Evolutionary conservation across 2,888 invertebrate genomes (phyloP).

Genomic region (Chalcosyrphus nemorum): DNA sequence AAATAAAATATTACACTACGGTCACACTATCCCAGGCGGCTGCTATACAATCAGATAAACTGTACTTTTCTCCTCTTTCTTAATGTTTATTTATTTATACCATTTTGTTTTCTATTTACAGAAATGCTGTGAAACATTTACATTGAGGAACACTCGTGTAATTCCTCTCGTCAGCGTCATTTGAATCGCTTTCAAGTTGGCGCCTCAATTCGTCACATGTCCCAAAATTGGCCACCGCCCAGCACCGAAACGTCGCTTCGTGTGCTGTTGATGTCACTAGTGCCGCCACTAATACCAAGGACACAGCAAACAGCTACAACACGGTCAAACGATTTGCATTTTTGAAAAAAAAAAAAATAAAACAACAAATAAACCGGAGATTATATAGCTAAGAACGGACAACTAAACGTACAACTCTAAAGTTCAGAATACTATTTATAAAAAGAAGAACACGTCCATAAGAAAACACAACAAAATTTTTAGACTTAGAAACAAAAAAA

Average conservation of each 20-base stretch:
- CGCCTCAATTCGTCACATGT: conserved; percentile 70
- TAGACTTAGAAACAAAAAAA: conserved; percentile 37
- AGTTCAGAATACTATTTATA: conserved; percentile 36
- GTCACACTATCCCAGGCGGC: too few species aligned
- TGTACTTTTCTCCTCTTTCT: too few species aligned
- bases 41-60: too few species aligned
- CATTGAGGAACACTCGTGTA: conserved; percentile 32
- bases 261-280: conserved; percentile 65
- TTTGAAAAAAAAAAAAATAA: conserved; percentile 38
- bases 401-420: conserved; percentile 40
- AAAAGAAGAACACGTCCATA: conserved; percentile 50
- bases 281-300: conserved; percentile 30
- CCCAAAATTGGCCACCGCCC: conserved; percentile 68
- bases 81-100: background rate
- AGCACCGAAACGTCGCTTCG: conserved; percentile 69
- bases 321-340: conserved; percentile 24
- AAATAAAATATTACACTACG: too few species aligned
- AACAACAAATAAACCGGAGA: conserved; percentile 11
- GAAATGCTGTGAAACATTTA: conserved; percentile 58
- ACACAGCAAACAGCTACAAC: conserved; percentile 14
- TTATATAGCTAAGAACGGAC: conserved; percentile 62
- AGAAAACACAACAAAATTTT: conserved; percentile 1
- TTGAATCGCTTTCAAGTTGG: conserved; percentile 55
- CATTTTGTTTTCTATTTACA: conserved; percentile 49
- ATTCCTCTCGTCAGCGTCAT: conserved; percentile 19